Base-by-base conservation (phyloP, 2,797 vertebrate species). In the Vespertilio murinus region DNA sequence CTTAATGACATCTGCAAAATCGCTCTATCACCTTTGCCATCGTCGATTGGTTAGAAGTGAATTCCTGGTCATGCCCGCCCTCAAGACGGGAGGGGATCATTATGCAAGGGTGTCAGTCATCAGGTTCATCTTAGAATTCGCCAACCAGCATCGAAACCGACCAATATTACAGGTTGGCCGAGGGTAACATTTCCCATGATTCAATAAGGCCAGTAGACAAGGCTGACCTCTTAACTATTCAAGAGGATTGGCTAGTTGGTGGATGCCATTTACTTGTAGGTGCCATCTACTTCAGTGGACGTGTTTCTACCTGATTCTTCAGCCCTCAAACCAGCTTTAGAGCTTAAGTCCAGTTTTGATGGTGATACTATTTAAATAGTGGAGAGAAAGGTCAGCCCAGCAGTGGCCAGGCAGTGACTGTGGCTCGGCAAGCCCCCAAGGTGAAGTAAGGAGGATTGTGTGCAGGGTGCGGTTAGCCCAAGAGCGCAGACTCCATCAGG, bases 401-500 rank as follows among this genome's bases (percentile, higher is more conserved):
- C 49, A 70, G 47, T 56, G 33, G 3, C n/a, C 22, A 52, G 69
- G 30, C 38, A 73, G 49, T 38, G 20, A 75, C 4, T 30, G 10
- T 14, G 38, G 83, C 54, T 59, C 61, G 1, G 47, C 9, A 7
- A 64, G 67, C 25, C 56, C 30, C 56, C 0, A 4, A 49, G 54
- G 56, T 6, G 54, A 14, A 47, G 4, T 12, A 0, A 8, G 6
- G n/a, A 64, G 33, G 74, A 20, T 71, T 18, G 2, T 17, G 17
- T 22, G 17, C 7, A 5, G 67, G 69, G 16, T 0, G 0, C 1
- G 6, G 35, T 20, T 2, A 47, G 9, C 14, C 4, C 5, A n/a
- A 35, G 8, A 16, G 30, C 0, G 0, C n/a, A 0, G 33, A 35
- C 38, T 40, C 6, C 5, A 1, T 23, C 56, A 5, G 30, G 33